A percentile compares a stretch with the other conserved stretches of the same genome.
phyloP scores from a whole-genome alignment of 2,888 invertebrate species.

The Yponomeuta sedellus region DNA sequence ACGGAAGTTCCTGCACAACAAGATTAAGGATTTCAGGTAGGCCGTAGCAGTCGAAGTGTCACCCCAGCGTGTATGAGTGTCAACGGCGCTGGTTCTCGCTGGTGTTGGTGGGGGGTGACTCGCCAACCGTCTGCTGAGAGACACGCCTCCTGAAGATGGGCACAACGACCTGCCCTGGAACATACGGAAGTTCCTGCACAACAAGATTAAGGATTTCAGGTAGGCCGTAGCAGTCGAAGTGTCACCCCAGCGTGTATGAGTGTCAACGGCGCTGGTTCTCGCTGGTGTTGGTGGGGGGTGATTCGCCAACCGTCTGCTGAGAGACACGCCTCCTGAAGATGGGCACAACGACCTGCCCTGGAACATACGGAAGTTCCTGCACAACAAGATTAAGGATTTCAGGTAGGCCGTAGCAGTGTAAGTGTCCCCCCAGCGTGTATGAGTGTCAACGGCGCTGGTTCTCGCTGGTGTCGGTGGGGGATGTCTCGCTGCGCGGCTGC shows the following conservation, averaged over 20 bases:
- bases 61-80: constrained; percentile 58
- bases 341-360: constrained; percentile 93
- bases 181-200: constrained; percentile 92
- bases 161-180: constrained; percentile 93
- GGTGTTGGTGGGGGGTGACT: constrained; percentile 84
- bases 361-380: constrained; percentile 90
- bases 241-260: constrained; percentile 49
- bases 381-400: constrained; percentile 91
- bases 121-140: constrained; percentile 83
- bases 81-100: constrained; percentile 85
- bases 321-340: constrained; percentile 87
- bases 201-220: constrained; percentile 90
- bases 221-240: constrained; percentile 35
- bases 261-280: constrained; percentile 84
- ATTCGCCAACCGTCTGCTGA: constrained; percentile 82
- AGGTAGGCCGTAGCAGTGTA: constrained; percentile 58
- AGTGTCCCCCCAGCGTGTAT: constrained; percentile 45
- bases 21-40: constrained; percentile 87
- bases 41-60: constrained; percentile 22
- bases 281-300: constrained; percentile 84
- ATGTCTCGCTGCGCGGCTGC: constrained; percentile 82
- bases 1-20: constrained; percentile 91
- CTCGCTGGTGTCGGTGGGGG: constrained; percentile 84
- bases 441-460: constrained; percentile 82
- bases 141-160: constrained; percentile 88